A percentile compares a stretch with the other conserved stretches of the same genome.
Conservation (phyloP, 2,113 vertebrate genomes). For the Merops nubicus region DNA sequence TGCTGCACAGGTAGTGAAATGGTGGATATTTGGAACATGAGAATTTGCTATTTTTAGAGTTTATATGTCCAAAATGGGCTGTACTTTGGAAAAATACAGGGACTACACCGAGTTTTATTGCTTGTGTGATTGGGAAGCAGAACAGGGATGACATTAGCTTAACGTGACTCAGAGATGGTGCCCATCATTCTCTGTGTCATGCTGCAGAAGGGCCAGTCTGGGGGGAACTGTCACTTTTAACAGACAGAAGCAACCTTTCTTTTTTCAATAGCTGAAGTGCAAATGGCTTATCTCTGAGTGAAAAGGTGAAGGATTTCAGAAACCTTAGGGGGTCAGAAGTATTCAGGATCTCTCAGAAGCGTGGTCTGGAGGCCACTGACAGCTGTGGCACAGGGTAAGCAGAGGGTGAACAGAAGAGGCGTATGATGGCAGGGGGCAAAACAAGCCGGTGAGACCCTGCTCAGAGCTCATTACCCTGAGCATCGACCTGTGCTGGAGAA, state of each 20-base stretch:
- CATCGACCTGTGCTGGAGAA: neutral
- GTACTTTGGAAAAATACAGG: neutral
- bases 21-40: neutral
- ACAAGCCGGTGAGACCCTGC: neutral
- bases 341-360: neutral
- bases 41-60: neutral
- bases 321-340: neutral
- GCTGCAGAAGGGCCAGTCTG: neutral
- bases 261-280: accelerated
- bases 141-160: neutral
- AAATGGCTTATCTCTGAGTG: accelerated
- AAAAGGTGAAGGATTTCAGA: neutral
- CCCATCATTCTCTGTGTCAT: neutral
- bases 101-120: neutral
- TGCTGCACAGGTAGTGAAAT: neutral
- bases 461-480: accelerated
- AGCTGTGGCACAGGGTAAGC: neutral
- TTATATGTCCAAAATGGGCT: neutral
- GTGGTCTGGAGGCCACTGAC: neutral
- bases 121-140: neutral
- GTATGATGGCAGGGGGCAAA: neutral
- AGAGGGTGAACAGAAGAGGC: neutral
- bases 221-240: neutral
- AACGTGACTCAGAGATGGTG: accelerated
- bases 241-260: accelerated